Conservation (phyloP, 2,797 vertebrate genomes). For the Anabacerthia variegaticeps region DNA sequence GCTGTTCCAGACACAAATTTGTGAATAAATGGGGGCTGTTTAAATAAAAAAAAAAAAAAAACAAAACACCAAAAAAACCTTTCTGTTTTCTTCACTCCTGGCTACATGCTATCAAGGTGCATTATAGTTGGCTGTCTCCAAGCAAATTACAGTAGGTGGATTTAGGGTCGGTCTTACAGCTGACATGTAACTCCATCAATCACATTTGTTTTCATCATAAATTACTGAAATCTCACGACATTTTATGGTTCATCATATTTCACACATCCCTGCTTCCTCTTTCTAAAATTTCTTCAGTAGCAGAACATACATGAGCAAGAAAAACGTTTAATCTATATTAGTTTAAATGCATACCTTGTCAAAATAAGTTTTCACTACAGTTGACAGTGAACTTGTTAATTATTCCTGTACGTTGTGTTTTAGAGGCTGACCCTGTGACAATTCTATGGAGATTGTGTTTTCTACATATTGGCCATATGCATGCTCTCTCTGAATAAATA, state of each 20-base stretch:
- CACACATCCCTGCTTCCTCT: neutral
- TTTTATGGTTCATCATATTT: constrained; percentile 45
- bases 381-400: constrained; percentile 28
- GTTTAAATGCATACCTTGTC: constrained; percentile 37
- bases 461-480: neutral
- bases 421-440: neutral
- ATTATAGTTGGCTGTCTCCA: constrained; percentile 34
- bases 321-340: constrained; percentile 21
- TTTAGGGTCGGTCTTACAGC: constrained; percentile 15
- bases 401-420: constrained; percentile 10
- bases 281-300: constrained; percentile 23
- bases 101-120: constrained; percentile 39
- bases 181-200: constrained; percentile 50
- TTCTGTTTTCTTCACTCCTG: constrained; percentile 22
- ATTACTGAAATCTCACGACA: constrained; percentile 24
- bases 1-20: constrained; percentile 1
- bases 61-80: neutral
- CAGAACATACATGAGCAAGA: neutral
- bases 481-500: neutral
- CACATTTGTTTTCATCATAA: constrained; percentile 49
- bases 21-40: constrained; percentile 8
- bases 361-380: constrained; percentile 38
- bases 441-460: neutral
- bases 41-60: neutral
- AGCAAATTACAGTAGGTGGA: constrained; percentile 24